Evolutionary conservation across 2,888 invertebrate species (phyloP).

Genomic region (Eurytoma californica): DNA sequence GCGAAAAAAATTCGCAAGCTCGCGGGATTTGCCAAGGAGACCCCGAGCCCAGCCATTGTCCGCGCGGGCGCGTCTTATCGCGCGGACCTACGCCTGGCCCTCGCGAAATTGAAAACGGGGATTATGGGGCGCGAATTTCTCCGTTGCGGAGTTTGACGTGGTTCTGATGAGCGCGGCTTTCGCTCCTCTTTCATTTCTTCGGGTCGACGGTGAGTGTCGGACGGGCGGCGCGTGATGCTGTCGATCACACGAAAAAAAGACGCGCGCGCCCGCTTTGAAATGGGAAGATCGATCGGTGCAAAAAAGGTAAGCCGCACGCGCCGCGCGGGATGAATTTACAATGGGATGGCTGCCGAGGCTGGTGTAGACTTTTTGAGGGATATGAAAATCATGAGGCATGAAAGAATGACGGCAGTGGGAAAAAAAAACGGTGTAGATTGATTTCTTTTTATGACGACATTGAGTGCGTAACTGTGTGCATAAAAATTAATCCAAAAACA

Average conservation of each 20-base stretch:
- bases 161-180: too few species aligned
- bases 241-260: constrained; percentile 44
- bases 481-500: too few species aligned
- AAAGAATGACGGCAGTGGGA: neutral
- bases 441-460: too few species aligned
- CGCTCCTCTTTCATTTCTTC: constrained; percentile 10
- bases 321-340: constrained; percentile 48
- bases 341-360: constrained; percentile 11
- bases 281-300: constrained; percentile 48
- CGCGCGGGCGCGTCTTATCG: constrained; percentile 10
- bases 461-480: too few species aligned
- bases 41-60: neutral
- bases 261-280: constrained; percentile 31
- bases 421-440: neutral
- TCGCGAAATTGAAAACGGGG: constrained; percentile 55
- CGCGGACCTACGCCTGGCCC: too few species aligned
- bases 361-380: constrained; percentile 35
- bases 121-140: constrained; percentile 27
- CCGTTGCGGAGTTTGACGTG: neutral
- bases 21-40: constrained; percentile 5
- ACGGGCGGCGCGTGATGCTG: constrained; percentile 8
- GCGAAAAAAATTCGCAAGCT: too few species aligned
- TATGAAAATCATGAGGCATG: constrained; percentile 51
- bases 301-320: constrained; percentile 1
- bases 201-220: neutral